phyloP scores from a whole-genome alignment of 2,797 vertebrate genomes.

The Microctenopoma lineatum region DNA sequence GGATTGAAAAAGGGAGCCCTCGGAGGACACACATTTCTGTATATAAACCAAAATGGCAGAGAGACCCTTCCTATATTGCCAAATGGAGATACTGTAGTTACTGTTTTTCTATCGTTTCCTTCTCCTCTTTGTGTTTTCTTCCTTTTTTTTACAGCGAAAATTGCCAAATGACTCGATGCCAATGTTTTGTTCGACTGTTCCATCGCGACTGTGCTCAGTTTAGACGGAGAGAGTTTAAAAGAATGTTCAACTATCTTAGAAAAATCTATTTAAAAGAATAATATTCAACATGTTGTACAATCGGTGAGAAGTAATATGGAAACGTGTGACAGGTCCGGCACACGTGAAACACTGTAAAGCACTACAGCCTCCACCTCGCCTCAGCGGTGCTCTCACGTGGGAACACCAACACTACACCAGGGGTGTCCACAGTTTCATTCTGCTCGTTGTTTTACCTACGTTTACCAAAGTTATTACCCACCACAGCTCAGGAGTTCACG shows the following conservation, averaged over 20 bases:
- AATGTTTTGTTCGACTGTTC: conserved; percentile 65
- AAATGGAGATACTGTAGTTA: conserved; percentile 78
- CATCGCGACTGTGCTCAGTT: conserved; percentile 38
- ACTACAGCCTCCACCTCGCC: conserved; percentile 15
- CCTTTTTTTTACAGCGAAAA: conserved; percentile 57
- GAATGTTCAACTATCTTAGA: conserved; percentile 26
- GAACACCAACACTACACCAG: conserved; percentile 1
- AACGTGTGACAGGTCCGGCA: conserved; percentile 3
- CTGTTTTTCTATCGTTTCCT: conserved; percentile 67
- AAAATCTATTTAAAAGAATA: conserved; percentile 26
- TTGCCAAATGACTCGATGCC: conserved; percentile 81
- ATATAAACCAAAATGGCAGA: conserved; percentile 77
- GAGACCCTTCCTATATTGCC: conserved; percentile 80
- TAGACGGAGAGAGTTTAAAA: conserved; percentile 18
- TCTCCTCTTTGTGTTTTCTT: conserved; percentile 50
- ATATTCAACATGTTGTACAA: conserved; percentile 27
- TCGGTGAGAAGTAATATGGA: conserved; percentile 18
- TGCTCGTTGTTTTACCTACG: conserved; percentile 10
- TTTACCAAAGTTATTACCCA: conserved; percentile 47
- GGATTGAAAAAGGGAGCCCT: conserved; percentile 79
- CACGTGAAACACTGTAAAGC: conserved; percentile 14
- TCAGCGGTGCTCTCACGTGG: conserved; percentile 14
- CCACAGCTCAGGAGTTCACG: conserved; percentile 64
- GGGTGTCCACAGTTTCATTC: background rate
- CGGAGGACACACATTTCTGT: conserved; percentile 58